phyloP scores from a whole-genome alignment of 2,888 invertebrate genomes.

The Hirtodrosophila alboralis region DNA sequence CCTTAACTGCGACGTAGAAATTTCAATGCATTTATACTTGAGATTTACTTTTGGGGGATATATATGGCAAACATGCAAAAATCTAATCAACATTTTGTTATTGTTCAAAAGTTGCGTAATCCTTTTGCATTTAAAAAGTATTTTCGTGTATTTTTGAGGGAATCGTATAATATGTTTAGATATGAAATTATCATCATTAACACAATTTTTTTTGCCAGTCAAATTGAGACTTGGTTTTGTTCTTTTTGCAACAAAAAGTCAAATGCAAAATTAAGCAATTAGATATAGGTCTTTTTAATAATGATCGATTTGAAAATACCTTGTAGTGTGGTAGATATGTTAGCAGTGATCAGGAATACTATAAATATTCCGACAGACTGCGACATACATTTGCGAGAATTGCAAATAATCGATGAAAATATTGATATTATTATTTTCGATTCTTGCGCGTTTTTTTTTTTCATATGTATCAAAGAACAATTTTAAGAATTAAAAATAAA shows the following conservation, averaged over 20 bases:
- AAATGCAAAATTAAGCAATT: background rate
- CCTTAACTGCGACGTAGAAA: conserved; percentile 65
- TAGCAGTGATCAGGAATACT: no score
- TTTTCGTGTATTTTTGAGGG: conserved; percentile 30
- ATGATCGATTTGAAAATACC: no score
- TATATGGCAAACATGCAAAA: conserved; percentile 60
- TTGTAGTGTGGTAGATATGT: no score
- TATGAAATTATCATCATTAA: conserved; percentile 50
- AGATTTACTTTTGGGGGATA: conserved; percentile 61
- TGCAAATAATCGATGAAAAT: no score
- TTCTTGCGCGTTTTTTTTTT: no score
- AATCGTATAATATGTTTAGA: conserved; percentile 52
- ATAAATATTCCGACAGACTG: no score
- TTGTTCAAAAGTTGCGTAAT: conserved; percentile 46
- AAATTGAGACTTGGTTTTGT: conserved; percentile 2
- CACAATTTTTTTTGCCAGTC: conserved; percentile 19
- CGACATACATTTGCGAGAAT: no score
- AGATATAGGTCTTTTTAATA: no score
- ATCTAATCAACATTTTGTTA: conserved; percentile 55
- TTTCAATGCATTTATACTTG: conserved; percentile 66
- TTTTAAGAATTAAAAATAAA: no score
- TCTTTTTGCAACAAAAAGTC: conserved; percentile 2
- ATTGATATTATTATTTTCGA: no score
- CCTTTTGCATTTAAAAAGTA: conserved; percentile 43
- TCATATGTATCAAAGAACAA: no score